Evolutionary conservation across 2,113 vertebrate species (phyloP).

Genomic region (Trematocara unimaculatum): DNA sequence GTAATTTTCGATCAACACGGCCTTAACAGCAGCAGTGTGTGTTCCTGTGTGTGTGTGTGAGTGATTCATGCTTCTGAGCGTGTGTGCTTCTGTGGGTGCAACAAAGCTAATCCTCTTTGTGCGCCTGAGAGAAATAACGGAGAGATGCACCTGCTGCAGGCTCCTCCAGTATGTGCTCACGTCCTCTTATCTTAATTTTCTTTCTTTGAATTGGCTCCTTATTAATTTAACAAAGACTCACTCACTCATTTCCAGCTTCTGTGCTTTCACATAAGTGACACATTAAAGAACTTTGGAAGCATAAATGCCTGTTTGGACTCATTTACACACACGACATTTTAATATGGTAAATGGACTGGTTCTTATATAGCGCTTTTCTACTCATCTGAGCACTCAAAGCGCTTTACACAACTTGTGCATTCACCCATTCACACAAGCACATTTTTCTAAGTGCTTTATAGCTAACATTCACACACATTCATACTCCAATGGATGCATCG

Average conservation of each 20-base stretch:
- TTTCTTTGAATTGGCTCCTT: background rate
- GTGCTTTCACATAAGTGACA: background rate
- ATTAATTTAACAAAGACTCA: slow-evolving; percentile 3
- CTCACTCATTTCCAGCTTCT: background rate
- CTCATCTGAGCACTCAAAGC: no score
- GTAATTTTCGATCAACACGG: background rate
- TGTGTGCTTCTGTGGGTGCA: slow-evolving; percentile 12
- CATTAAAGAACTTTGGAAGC: background rate
- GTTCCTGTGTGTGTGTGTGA: background rate
- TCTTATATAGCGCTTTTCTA: no score
- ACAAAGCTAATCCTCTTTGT: slow-evolving; percentile 37
- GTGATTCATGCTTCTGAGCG: background rate
- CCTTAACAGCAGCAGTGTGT: background rate
- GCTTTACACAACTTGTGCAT: no score
- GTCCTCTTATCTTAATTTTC: background rate
- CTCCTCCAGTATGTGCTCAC: background rate
- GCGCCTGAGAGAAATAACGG: slow-evolving; percentile 15
- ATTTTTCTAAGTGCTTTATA: no score
- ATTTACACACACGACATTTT: background rate
- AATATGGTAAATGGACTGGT: background rate
- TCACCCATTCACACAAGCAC: no score
- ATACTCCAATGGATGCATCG: no score
- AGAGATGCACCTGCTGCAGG: slow-evolving; percentile 36
- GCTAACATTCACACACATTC: no score
- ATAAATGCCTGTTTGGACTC: background rate